Base-by-base conservation (phyloP, 1,140 invertebrate genomes). In the Drosophila saltans region DNA sequence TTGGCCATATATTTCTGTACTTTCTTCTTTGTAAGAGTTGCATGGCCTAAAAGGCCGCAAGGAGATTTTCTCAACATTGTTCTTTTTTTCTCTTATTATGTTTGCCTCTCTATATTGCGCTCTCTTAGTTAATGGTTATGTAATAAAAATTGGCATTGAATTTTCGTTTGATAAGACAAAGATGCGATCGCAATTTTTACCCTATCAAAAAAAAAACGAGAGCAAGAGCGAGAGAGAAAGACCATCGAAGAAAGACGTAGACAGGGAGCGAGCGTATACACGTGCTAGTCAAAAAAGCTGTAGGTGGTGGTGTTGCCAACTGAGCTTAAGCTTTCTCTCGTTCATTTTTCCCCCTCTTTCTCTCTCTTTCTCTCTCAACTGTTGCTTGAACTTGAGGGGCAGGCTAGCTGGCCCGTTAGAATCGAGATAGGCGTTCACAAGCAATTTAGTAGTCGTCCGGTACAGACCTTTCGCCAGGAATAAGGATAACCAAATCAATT, bases 401-500 rank as follows among this genome's bases (percentile, higher is more conserved):
- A 89, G 77, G 77, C 84, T 88, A 80, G 84, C 66, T 89, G 66
- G 85, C 55, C 57, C 33, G 60, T 41, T 66, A 58, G 55, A 21
- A 66, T 43, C 66, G 24, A 60, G n/a, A 63, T 24, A 61, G 65
- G 26, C 55, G 70, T 85, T 82, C 89, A 91, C 82, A 89, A 91
- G 84, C 90, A 81, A 83, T 91, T 89, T 63, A 91, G 77, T 91
- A 80, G 90, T 83, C 81, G 84, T 83, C 72, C 90, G 90, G 90
- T 91, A 65, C 86, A 91, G 90, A 91, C 90, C 77, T 90, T 85
- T 78, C 74, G 66, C 67, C 80, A 74, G 83, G 84, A 90, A 81
- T 89, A 89, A 90, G 78, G 85, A 89, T 89, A 84, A 89, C 71
- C 78, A 68, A 59, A 21, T 59, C 36, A 59, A 59, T 40, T 58